phyloP scores from a whole-genome alignment of 2,113 vertebrate species.

The Numenius arquata region DNA sequence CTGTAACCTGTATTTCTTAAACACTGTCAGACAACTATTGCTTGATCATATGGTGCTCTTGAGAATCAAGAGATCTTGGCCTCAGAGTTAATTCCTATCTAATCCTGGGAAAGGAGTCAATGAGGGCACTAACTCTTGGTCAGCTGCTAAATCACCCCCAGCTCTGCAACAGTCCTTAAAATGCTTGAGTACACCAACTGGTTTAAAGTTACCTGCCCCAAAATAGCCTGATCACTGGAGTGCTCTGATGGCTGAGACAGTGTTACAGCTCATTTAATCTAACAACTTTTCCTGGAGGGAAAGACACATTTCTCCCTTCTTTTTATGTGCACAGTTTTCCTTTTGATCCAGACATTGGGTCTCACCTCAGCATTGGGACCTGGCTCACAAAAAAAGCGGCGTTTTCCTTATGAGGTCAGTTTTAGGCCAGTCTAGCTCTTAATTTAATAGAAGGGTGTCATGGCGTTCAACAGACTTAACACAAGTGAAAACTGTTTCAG shows the following conservation, averaged over 20 bases:
- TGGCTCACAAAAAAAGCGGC: not conserved
- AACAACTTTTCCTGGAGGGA: not conserved
- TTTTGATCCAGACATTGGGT: not conserved
- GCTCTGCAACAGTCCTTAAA: not conserved
- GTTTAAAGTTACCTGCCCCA: not conserved
- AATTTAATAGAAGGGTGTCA: not conserved
- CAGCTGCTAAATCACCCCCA: not conserved
- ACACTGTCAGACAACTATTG: not conserved
- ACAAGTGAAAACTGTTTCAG: not conserved
- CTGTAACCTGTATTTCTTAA: not conserved
- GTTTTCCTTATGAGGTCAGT: not conserved
- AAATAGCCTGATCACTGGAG: not conserved
- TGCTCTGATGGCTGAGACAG: not conserved
- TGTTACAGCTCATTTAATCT: not conserved
- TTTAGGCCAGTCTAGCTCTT: not conserved
- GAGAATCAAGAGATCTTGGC: not conserved
- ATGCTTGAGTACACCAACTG: not conserved
- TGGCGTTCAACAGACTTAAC: not conserved
- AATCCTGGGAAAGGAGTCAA: not conserved
- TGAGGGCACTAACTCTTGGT: not conserved
- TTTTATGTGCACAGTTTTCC: accelerated
- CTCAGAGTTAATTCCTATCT: not conserved
- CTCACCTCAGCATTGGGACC: not conserved
- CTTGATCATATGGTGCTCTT: not conserved
- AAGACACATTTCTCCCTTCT: not conserved